These are phyloP conservation scores for Apocrypta bakeri DNA, from an alignment of 1,140 invertebrate genomes.

Conservation along the genomic window DNA sequence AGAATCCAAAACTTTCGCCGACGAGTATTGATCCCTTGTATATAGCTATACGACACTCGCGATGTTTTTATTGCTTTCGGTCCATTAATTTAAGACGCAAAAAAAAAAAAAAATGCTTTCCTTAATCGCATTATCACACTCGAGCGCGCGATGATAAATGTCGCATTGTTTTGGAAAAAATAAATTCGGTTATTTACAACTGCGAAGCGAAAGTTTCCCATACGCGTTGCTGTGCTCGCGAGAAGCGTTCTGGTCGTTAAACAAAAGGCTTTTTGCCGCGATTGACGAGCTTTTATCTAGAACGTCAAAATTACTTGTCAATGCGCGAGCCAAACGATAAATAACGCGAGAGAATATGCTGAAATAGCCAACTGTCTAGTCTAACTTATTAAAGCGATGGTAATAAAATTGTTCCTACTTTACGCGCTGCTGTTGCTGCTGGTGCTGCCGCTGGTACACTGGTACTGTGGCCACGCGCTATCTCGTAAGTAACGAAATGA, in stretches of 20 bases:
- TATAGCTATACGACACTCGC: no score
- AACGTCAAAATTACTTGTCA: conserved; percentile 24
- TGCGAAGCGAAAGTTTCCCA: neutral
- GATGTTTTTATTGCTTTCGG: neutral
- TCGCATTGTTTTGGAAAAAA: neutral
- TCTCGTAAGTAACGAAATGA: conserved; percentile 24
- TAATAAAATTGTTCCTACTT: conserved; percentile 23
- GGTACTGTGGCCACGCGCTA: neutral
- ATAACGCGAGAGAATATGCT: conserved; percentile 13
- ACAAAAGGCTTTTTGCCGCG: neutral
- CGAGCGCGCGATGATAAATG: no score
- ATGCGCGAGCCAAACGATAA: neutral
- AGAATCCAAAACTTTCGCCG: conserved; percentile 58
- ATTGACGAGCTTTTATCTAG: conserved; percentile 8
- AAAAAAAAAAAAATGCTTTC: no score
- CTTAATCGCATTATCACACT: no score
- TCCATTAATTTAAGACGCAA: neutral
- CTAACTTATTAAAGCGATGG: conserved; percentile 26
- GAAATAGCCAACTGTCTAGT: conserved; percentile 14
- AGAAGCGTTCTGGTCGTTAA: no score
- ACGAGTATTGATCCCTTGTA: no score
- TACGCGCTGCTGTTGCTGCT: neutral
- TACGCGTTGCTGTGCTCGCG: no score
- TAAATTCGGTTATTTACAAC: no score
- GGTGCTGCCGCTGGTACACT: no score